Conservation (phyloP, 2,113 vertebrate genomes). For the Hippocampus guttulatus region DNA sequence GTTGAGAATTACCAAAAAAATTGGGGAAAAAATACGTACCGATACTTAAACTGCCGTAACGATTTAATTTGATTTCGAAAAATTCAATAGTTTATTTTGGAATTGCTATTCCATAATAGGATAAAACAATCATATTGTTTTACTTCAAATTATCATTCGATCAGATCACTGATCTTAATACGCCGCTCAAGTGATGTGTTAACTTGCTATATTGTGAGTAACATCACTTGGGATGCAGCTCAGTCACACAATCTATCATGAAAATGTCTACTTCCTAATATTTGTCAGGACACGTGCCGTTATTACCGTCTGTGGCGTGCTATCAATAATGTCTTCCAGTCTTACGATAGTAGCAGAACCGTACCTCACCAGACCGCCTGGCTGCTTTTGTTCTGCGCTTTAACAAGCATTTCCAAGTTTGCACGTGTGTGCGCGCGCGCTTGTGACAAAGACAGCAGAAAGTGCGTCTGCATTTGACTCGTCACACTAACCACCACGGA, state of each 20-base stretch:
- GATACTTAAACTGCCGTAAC: too few relatives aligned
- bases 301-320: not conserved
- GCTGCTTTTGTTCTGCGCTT: slow-evolving; percentile 13
- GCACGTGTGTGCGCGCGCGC: slow-evolving; percentile 2
- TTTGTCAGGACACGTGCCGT: not conserved
- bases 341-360: not conserved
- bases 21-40: too few relatives aligned
- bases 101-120: too few relatives aligned
- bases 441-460: not conserved
- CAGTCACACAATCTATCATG: not conserved
- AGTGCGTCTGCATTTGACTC: slow-evolving; percentile 7
- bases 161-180: too few relatives aligned
- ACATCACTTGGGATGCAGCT: too few relatives aligned
- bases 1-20: too few relatives aligned
- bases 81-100: too few relatives aligned
- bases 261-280: not conserved
- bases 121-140: too few relatives aligned
- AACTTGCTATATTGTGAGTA: too few relatives aligned
- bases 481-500: slow-evolving; percentile 9
- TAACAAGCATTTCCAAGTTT: not conserved
- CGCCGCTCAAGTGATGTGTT: too few relatives aligned
- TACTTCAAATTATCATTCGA: too few relatives aligned
- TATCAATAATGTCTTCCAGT: not conserved
- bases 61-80: too few relatives aligned
- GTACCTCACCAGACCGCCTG: not conserved